Evolutionary conservation across 1,140 invertebrate genomes (phyloP), one percentile per base, ranked within the genome.

Genomic region (Cepaea nemoralis): DNA sequence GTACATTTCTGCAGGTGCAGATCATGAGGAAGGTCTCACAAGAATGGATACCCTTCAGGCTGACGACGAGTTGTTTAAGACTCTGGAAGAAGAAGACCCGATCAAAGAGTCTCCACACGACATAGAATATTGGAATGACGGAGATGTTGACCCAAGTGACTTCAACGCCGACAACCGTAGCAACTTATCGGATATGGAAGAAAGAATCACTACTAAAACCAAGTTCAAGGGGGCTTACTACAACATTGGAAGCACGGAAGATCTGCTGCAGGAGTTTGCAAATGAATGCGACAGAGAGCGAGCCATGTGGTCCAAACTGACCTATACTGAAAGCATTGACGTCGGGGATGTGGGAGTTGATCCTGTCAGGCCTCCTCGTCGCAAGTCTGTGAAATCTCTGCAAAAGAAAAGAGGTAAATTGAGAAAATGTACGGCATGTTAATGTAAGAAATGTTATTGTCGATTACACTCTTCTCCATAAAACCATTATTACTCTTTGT

Each of bases 241-340:
- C 33, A 80, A 80, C 27, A 80, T 80, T 39, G 78, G 78, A 27
- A 80, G 78, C 48, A 80, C 78, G 6, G 78, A 80, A 48, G 78
- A 80, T 42, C 48, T 80, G 0, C 48, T 80, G 3, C 78, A 80
- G 55, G 78, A 80, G 67, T 73, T 80, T 22, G 66, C 55, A 0
- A 69, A 69, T 37, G 77, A 78, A 35, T 12, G 37, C 5, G 77
- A 12, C 33, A 63, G 59, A 42, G 66, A 78, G 22, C 35, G 31
- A 63, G 75, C 77, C n/a, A 69, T 10, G 45, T 37, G 24, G 33
- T 55, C 59, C 27, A 39, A 78, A 33, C n/a, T 63, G 12, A 45
- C 77, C 8, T 59, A 16, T n/a, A 63, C 40, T 3, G 31, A 42
- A 10, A 74, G 71, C 42, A 24, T 74, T 12, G 71, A 74, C 22